These are phyloP conservation scores for Calycopis cecrops DNA, from an alignment of 1,140 invertebrate species.

Conservation along the genomic window DNA sequence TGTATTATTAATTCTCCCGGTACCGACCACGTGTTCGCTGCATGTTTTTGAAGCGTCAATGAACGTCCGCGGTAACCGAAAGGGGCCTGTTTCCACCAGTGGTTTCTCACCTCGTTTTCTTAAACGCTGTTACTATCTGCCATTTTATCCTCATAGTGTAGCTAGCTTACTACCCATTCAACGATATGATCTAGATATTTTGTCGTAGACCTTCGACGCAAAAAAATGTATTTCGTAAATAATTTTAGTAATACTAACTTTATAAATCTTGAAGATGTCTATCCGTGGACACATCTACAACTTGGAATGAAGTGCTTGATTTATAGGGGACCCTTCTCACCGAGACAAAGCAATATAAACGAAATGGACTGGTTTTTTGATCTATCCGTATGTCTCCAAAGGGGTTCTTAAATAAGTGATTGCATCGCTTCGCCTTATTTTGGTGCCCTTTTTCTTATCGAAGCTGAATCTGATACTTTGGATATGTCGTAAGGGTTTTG, in stretches of 20 bases:
- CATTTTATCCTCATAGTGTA: too few relatives aligned
- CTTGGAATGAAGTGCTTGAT: constrained; percentile 4
- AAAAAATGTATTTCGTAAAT: too few relatives aligned
- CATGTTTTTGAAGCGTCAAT: too few relatives aligned
- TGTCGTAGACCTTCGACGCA: too few relatives aligned
- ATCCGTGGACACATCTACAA: constrained; percentile 7
- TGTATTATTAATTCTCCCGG: too few relatives aligned
- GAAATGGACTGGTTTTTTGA: constrained; percentile 10
- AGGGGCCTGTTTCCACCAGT: too few relatives aligned
- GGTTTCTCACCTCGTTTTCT: too few relatives aligned
- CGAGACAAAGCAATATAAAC: constrained; percentile 4
- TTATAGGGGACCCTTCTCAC: not conserved
- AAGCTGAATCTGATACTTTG: constrained; percentile 1
- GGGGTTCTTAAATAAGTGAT: constrained; percentile 7
- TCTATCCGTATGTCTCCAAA: not conserved
- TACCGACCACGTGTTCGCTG: too few relatives aligned
- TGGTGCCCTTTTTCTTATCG: constrained; percentile 4
- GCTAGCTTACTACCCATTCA: too few relatives aligned
- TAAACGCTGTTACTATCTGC: too few relatives aligned
- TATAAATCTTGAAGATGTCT: constrained; percentile 3
- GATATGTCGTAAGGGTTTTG: not conserved
- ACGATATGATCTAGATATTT: too few relatives aligned
- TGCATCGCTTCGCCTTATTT: not conserved
- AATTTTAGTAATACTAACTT: not conserved
- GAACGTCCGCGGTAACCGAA: too few relatives aligned